Evolutionary conservation across 1,140 invertebrate species (phyloP).

Genomic region (Harpegnathos saltator): DNA sequence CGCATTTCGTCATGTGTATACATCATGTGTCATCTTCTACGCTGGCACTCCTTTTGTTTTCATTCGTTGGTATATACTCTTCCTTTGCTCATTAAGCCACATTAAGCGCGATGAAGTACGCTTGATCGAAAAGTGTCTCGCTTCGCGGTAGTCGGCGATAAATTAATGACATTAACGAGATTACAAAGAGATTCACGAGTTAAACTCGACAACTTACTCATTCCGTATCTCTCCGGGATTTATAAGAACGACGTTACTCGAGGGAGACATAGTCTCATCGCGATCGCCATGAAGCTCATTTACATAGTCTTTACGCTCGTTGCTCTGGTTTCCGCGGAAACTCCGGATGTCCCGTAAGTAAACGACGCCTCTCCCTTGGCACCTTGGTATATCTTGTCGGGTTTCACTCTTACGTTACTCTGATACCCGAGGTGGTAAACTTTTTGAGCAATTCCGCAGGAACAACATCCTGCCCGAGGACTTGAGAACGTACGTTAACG

Average conservation of each 20-base stretch:
- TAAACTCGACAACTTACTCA: too few species aligned
- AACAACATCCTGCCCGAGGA: neutral
- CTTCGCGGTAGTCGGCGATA: too few species aligned
- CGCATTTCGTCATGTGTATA: too few species aligned
- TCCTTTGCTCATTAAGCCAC: too few species aligned
- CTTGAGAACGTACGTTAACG: neutral
- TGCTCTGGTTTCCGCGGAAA: neutral
- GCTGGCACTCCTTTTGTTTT: too few species aligned
- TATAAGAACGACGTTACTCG: slow-evolving; percentile 21
- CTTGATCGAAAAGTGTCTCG: too few species aligned
- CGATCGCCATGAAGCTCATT: slow-evolving; percentile 27
- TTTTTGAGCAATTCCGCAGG: slow-evolving; percentile 17
- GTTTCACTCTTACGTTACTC: neutral
- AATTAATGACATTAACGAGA: too few species aligned
- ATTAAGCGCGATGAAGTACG: too few species aligned
- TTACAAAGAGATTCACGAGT: too few species aligned
- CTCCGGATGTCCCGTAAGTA: slow-evolving; percentile 8
- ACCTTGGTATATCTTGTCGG: neutral
- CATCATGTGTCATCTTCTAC: too few species aligned
- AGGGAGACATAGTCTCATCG: slow-evolving; percentile 3
- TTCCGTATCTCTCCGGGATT: neutral
- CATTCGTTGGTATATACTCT: too few species aligned
- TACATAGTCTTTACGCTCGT: slow-evolving; percentile 5
- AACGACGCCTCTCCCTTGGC: neutral
- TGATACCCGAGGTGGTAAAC: too few species aligned